Evolutionary conservation across 2,797 vertebrate genomes (phyloP), one percentile per base, ranked within the genome.

Genomic region (Sebastes steindachneri): DNA sequence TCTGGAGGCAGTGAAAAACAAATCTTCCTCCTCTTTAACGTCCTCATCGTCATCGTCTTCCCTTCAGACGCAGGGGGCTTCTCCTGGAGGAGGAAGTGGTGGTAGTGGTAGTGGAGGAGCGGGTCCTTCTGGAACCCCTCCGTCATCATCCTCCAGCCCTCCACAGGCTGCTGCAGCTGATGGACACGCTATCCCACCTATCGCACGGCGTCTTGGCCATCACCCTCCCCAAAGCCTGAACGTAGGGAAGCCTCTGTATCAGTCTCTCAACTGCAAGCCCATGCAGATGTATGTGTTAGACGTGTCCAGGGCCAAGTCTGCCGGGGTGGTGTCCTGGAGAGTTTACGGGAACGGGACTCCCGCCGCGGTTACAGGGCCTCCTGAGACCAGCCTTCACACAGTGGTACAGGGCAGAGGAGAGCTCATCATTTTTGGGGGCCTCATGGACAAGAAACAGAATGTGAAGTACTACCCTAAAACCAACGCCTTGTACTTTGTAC

Each of bases 401-500:
- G 98, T 99, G 86, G 99, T 99, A 3, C 98, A 99, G 81, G 99
- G 99, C 84, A 91, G 99, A 41, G 99, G 99, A 0, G 99, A 99
- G 84, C 96, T 99, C 66, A 99, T 99, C 89, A 97, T 99, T 58
- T 99, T 99, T 0, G 99, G 98, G 12, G 99, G 99, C 66, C 96
- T 99, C 86, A 99, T 99, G 98, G 99, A 99, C 98, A 99, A 99
- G 96, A 99, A 99, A 95, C 99, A 99, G 92, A 99, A 99, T 88
- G 98, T 99, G 80, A 99, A 99, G 93, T 99, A 99, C 91, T 99
- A 99, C 92, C 98, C 98, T 86, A 99, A 99, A 97, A 99, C 98
- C 82, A 99, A 99, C 73, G 98, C 98, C 96, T 98, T 99, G 98
- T 99, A 99, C 96, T 99, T 99, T 90, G 98, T 99, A 74, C 96